phyloP scores from a whole-genome alignment of 1,140 invertebrate species.

The Cephus cinctus region DNA sequence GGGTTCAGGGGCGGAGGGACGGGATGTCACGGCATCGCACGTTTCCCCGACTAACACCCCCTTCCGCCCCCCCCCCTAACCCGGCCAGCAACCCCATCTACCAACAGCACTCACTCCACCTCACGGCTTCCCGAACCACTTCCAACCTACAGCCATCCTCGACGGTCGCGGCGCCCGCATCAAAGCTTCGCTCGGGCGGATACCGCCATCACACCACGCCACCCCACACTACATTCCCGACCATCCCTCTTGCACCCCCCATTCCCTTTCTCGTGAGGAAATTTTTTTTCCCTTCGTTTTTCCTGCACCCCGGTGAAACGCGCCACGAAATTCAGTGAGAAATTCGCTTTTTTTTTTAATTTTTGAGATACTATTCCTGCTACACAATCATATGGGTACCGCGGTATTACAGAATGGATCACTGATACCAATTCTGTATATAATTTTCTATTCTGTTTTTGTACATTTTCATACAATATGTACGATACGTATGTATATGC shows the following conservation, averaged over 20 bases:
- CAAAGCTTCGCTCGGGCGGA: too few species aligned
- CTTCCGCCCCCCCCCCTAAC: conserved; percentile 3
- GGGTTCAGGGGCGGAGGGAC: not conserved
- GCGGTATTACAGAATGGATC: too few species aligned
- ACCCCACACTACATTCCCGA: not conserved
- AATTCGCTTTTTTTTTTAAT: too few species aligned
- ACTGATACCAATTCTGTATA: too few species aligned
- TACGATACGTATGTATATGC: too few species aligned
- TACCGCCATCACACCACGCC: not conserved
- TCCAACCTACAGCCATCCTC: too few species aligned
- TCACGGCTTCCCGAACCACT: not conserved
- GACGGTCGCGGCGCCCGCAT: too few species aligned
- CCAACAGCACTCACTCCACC: conserved; percentile 3
- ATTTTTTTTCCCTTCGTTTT: conserved; percentile 22
- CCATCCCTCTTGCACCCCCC: conserved; percentile 1
- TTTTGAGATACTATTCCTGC: too few species aligned
- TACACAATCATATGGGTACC: too few species aligned
- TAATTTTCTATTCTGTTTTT: too few species aligned
- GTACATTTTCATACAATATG: too few species aligned
- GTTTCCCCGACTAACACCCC: conserved; percentile 35
- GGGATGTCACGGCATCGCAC: conserved; percentile 43
- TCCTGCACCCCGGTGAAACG: conserved; percentile 10
- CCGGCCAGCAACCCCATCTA: conserved; percentile 22
- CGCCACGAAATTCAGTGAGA: too few species aligned
- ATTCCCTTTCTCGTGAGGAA: not conserved